Evolutionary conservation across 2,113 vertebrate genomes (phyloP).

Genomic region (Psilopsiagon aymara): DNA sequence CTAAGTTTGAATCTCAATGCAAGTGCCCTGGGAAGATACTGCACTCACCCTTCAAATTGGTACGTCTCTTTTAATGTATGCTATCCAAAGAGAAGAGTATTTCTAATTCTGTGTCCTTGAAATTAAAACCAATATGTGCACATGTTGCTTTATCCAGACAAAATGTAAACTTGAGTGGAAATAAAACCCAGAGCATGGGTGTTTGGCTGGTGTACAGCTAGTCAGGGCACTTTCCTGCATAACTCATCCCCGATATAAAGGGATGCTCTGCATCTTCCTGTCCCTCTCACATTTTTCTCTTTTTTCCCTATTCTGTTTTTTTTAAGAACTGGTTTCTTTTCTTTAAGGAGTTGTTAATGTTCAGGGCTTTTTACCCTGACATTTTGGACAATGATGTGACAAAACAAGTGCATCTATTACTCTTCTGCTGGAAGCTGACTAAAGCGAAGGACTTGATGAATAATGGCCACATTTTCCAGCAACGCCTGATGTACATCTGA

Average conservation of each 20-base stretch:
- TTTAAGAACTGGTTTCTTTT: constrained; percentile 56
- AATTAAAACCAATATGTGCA: neutral
- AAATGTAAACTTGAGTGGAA: neutral
- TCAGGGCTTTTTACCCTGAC: constrained; percentile 44
- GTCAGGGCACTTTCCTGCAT: neutral
- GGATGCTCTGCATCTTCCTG: neutral
- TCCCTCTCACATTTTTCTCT: neutral
- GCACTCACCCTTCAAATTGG: neutral
- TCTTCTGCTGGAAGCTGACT: constrained; percentile 46
- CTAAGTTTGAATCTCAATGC: constrained; percentile 36
- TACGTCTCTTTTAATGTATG: neutral
- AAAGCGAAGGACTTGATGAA: constrained; percentile 47
- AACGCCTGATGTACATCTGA: neutral
- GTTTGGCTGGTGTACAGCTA: neutral
- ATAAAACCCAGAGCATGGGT: neutral
- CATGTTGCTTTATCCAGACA: neutral
- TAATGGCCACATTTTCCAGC: constrained; percentile 51
- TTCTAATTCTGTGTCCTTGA: constrained; percentile 1
- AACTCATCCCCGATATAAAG: neutral
- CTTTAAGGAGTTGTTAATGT: constrained; percentile 50
- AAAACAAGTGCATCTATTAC: constrained; percentile 55
- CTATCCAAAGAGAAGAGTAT: neutral
- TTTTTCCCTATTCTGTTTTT: neutral
- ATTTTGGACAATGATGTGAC: constrained; percentile 60
- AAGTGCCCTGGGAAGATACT: neutral